A percentile compares a stretch with the other conserved stretches of the same genome.
Conservation (phyloP, 2,888 invertebrate species). For the Cataglyphis rosenhaueri region DNA sequence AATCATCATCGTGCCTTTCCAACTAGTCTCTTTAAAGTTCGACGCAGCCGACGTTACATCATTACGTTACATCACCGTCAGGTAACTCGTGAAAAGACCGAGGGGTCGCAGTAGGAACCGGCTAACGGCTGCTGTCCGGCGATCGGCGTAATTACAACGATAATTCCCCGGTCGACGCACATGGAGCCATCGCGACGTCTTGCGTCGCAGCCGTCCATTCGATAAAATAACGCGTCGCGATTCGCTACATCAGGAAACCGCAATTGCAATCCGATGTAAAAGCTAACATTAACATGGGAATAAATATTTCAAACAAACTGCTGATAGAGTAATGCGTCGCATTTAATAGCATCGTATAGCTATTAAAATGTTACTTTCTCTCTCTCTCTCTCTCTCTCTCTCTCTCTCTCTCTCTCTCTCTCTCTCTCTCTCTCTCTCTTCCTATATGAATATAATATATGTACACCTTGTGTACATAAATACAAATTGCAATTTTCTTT, state of each 20-base stretch:
- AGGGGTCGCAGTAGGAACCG: constrained; percentile 39
- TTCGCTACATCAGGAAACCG: constrained; percentile 10
- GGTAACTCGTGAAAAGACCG: constrained; percentile 43
- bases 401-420: not conserved
- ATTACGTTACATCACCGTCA: constrained; percentile 43
- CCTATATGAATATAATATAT: not conserved
- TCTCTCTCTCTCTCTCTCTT: not conserved
- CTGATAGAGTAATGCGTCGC: not conserved
- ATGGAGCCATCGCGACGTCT: constrained; percentile 65
- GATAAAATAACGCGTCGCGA: constrained; percentile 11
- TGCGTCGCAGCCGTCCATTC: constrained; percentile 10
- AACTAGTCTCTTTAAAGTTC: constrained; percentile 45
- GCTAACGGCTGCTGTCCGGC: constrained; percentile 59
- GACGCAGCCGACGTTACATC: constrained; percentile 48
- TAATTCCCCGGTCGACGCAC: constrained; percentile 70
- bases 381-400: not conserved
- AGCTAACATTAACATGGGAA: not conserved
- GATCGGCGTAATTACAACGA: constrained; percentile 71
- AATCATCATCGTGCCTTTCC: constrained; percentile 49
- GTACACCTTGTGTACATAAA: not conserved
- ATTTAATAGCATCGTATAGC: not conserved
- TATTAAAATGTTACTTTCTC: not conserved
- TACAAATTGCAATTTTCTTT: not conserved
- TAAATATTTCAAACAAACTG: constrained; percentile 17
- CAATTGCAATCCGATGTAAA: constrained; percentile 16